Evolutionary conservation across 2,888 invertebrate genomes (phyloP).

Genomic region (Sceliomorpha sp.): DNA sequence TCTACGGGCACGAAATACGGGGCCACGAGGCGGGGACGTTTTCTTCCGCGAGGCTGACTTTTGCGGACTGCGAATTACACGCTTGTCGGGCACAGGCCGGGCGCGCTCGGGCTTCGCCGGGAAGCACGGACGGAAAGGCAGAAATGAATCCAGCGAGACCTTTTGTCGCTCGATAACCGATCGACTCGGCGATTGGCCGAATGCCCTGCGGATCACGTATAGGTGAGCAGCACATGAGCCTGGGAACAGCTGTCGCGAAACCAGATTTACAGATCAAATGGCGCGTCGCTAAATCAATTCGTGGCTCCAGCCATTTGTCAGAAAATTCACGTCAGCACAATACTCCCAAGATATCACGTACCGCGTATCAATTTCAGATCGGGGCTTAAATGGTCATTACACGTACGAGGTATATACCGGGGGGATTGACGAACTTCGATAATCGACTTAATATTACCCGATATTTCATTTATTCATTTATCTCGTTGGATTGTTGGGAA

Average conservation of each 20-base stretch:
- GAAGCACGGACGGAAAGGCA: constrained; percentile 45
- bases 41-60: constrained; percentile 71
- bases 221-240: constrained; percentile 20
- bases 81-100: constrained; percentile 74
- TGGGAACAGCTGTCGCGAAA: constrained; percentile 50
- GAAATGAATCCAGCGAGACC: constrained; percentile 47
- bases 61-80: constrained; percentile 75
- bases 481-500: too few species aligned
- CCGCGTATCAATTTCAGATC: constrained; percentile 34
- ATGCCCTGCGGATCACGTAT: constrained; percentile 15
- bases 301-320: constrained; percentile 38
- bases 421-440: too few species aligned
- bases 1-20: constrained; percentile 37
- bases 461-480: too few species aligned
- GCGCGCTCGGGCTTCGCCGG: constrained; percentile 45
- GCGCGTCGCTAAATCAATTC: constrained; percentile 51
- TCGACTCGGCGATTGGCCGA: constrained; percentile 61
- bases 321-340: constrained; percentile 44
- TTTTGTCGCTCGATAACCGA: constrained; percentile 66
- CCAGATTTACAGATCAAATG: constrained; percentile 52
- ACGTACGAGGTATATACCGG: not conserved
- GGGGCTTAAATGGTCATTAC: not conserved
- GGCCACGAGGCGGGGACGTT: constrained; percentile 61
- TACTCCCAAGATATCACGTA: constrained; percentile 33
- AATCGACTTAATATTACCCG: too few species aligned